Evolutionary conservation across 1,140 invertebrate species (phyloP), one percentile per base, ranked within the genome.

Genomic region (Aphaenogaster floridana): DNA sequence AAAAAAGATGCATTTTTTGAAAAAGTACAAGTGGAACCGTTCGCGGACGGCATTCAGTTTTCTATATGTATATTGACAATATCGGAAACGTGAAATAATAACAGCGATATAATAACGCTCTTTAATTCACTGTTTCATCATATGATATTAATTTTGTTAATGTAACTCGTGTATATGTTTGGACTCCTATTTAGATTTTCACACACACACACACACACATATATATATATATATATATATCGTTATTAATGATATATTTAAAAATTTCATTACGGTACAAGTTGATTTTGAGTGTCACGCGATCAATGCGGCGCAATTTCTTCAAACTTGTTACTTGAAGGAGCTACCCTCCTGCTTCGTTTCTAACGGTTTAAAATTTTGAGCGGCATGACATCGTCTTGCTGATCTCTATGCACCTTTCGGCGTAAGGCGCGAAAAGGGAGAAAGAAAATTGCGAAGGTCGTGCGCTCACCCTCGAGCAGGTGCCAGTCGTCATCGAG

Each of bases 401-500:
- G 34, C 42, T 28, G 54, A 21, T 52, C n/a, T 66, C 28, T 11
- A 66, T 28, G 52, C 66, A 28, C 42, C 69, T 63, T 69, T 21
- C 57, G 5, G 21, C 21, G 21, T 64, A 84, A 85, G 45, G 36
- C 11, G 17, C 42, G 50, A 52, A 85, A 61, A 77, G 66, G 45
- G 48, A 87, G 74, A 86, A 86, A 78, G 66, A 91, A 90, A 90
- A 91, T 91, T 90, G 80, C 89, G 88, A 93, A 93, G 90, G 93
- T 93, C 92, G 88, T 93, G 78, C 68, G 71, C 93, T 94, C 89
- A 94, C 93, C 93, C 93, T 93, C 92, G 88, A 94, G 92, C 91
- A 94, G 91, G 90, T 94, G 93, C 93, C 93, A 94, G 90, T 94
- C 91, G 39, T 93, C 92, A 84, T 93, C 88, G 74, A 92, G 92